Evolutionary conservation across 1,140 invertebrate species (phyloP).

Genomic region (Drosophila tristis): DNA sequence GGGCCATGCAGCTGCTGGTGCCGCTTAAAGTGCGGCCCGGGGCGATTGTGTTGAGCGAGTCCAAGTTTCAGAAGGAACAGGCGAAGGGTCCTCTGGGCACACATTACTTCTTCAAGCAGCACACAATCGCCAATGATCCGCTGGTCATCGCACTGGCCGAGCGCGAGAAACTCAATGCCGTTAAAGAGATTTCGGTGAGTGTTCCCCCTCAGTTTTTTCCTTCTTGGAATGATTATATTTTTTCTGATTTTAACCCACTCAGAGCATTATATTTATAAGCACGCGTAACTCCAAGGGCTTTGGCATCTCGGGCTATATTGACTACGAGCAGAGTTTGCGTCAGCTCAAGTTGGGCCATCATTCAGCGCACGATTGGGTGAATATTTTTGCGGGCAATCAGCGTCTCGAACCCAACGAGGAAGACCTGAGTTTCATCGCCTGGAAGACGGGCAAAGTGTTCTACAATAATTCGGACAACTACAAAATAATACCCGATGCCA

Average conservation of each 20-base stretch:
- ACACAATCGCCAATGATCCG: constrained; percentile 3
- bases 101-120: not conserved
- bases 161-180: constrained; percentile 8
- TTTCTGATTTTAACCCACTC: too few relatives aligned
- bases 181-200: constrained; percentile 29
- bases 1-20: not conserved
- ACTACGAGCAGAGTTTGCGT: constrained; percentile 36
- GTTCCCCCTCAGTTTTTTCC: too few relatives aligned
- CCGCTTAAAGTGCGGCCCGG: not conserved
- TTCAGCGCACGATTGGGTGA: constrained; percentile 1
- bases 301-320: constrained; percentile 35
- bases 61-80: constrained; percentile 5
- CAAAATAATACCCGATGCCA: constrained; percentile 1
- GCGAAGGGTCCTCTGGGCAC: not conserved
- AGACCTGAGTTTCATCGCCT: constrained; percentile 38
- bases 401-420: constrained; percentile 13
- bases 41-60: not conserved
- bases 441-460: constrained; percentile 15
- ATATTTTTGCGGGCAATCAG: constrained; percentile 9
- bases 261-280: constrained; percentile 40
- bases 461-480: constrained; percentile 39
- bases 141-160: constrained; percentile 7
- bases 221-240: too few relatives aligned
- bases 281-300: constrained; percentile 30
- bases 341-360: not conserved